These are phyloP conservation scores for Conistra vaccinii DNA, from an alignment of 2,888 invertebrate genomes.

Conservation along the genomic window DNA sequence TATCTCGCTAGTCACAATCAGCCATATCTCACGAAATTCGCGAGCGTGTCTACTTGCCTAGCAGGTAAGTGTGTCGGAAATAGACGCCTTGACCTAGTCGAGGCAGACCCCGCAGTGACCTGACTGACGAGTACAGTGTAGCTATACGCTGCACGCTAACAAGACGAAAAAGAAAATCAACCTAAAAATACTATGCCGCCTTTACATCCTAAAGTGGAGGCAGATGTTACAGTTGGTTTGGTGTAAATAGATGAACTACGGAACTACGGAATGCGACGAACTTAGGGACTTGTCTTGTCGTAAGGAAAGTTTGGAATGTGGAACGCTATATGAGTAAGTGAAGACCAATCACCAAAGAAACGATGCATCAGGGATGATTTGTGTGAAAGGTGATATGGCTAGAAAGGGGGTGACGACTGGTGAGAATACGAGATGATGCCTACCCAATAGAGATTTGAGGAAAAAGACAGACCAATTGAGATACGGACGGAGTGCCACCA, in stretches of 20 bases:
- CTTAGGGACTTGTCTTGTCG: not conserved
- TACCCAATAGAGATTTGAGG: not conserved
- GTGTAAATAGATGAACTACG: not conserved
- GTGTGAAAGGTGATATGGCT: not conserved
- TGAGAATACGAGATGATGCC: not conserved
- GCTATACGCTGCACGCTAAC: constrained; percentile 4
- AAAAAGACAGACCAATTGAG: not conserved
- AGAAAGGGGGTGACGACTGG: not conserved
- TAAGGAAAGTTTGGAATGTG: not conserved
- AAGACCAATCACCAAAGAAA: not conserved
- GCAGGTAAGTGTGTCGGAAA: constrained; percentile 44
- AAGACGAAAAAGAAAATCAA: not conserved
- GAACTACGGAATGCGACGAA: not conserved
- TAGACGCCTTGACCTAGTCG: constrained; percentile 60
- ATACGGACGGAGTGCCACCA: too few relatives aligned
- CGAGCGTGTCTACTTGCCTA: constrained; percentile 7
- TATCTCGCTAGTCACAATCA: not conserved
- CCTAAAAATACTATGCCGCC: not conserved
- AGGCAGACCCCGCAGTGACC: constrained; percentile 43
- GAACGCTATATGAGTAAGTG: not conserved
- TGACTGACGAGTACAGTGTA: constrained; percentile 26
- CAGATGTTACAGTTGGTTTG: not conserved
- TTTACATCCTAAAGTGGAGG: not conserved
- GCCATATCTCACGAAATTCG: constrained; percentile 10
- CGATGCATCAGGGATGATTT: not conserved